Evolutionary conservation across 2,113 vertebrate species (phyloP).

Genomic region (Corapipo altera): DNA sequence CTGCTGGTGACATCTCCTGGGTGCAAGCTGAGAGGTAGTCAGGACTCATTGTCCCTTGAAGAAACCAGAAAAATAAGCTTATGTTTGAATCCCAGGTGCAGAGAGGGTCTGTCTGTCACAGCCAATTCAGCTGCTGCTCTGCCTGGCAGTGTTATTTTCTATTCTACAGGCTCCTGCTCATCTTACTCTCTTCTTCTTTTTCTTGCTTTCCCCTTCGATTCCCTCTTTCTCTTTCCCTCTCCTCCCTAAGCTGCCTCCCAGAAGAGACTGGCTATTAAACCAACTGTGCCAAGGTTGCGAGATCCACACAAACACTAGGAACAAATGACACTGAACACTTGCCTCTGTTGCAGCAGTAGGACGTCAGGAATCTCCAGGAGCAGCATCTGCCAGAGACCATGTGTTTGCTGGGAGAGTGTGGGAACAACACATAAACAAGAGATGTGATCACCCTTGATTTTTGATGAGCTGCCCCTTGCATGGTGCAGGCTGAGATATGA

Average conservation of each 20-base stretch:
- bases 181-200: neutral
- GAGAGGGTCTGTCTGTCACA: slow-evolving; percentile 44
- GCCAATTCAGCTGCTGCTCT: slow-evolving; percentile 1
- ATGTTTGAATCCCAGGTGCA: slow-evolving; percentile 49
- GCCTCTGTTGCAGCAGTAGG: neutral
- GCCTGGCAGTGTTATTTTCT: slow-evolving; percentile 1
- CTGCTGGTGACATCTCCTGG: neutral
- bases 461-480: neutral
- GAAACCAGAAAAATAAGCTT: slow-evolving; percentile 40
- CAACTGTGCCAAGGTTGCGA: neutral
- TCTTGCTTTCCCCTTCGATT: neutral
- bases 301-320: neutral
- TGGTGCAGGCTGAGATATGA: neutral
- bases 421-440: neutral
- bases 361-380: neutral
- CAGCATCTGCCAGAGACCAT: fast-evolving
- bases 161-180: neutral
- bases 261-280: neutral
- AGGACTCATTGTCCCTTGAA: slow-evolving; percentile 44
- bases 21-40: slow-evolving; percentile 37
- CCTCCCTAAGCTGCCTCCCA: neutral
- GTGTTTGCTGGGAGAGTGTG: neutral
- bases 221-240: neutral
- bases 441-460: neutral
- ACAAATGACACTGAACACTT: neutral